A percentile compares a stretch with the other conserved stretches of the same genome.
These are phyloP conservation scores for Prionace glauca DNA, from an alignment of 2,797 vertebrate genomes.

Conservation along the genomic window DNA sequence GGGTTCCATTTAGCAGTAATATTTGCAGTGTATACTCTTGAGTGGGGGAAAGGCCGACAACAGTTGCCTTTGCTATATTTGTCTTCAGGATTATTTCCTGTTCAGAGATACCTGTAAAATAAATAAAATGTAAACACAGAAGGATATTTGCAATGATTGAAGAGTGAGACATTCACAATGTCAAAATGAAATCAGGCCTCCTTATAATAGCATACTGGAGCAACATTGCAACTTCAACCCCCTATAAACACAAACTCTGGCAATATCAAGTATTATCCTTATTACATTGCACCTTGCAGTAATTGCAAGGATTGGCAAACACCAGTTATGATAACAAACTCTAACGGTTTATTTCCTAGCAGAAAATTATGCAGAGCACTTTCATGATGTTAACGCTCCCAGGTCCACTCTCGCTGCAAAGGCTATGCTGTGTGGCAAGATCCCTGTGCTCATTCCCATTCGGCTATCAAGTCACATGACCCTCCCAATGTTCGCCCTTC, in stretches of 20 bases:
- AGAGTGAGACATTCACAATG: neutral
- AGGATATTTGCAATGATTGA: neutral
- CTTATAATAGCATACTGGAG: no score
- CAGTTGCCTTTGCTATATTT: conserved; percentile 78
- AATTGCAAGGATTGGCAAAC: no score
- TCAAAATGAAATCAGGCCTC: neutral
- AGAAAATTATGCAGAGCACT: no score
- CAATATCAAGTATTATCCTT: neutral
- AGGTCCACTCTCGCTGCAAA: no score
- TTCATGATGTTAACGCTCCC: no score
- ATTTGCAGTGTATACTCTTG: conserved; percentile 82
- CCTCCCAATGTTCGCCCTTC: no score
- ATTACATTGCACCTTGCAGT: no score
- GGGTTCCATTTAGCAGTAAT: conserved; percentile 71
- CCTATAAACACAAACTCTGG: neutral
- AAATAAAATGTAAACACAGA: neutral
- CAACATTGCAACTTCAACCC: neutral
- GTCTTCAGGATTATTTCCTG: conserved; percentile 93
- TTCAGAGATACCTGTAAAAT: conserved; percentile 64
- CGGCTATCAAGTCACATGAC: no score
- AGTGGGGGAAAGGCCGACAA: conserved; percentile 78
- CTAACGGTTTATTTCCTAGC: no score
- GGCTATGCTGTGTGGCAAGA: no score
- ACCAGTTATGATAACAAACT: no score
- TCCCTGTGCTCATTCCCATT: no score